Base-by-base conservation (phyloP, 2,797 vertebrate species). In the Molossus alvarezi region DNA sequence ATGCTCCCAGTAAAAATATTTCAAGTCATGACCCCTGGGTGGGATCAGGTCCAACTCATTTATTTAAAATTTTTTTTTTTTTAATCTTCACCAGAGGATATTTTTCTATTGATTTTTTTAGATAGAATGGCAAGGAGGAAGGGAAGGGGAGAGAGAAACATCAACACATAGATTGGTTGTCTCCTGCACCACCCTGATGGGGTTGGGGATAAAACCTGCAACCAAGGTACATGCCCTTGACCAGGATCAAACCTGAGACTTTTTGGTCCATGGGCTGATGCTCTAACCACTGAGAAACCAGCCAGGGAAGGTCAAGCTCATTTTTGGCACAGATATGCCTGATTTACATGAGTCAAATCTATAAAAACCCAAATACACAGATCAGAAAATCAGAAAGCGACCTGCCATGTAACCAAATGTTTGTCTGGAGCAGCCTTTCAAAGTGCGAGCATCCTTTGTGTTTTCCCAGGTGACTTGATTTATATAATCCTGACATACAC, bases 41-140 rank as follows among this genome's bases (percentile, higher is more conserved):
- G n/a, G 57, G 27, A 71, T 23, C 1, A 23, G 13, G 29, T 18
- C 0, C 0, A 11, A 4, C 0, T 0, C 8, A 0, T 48, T 83
- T 89, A 45, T 45, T 45, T 45, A 45, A 45, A 45, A 45, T 3
- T 5, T 45, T 45, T 5, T 45, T 45, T 45, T 45, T 45, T 45
- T 45, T 45, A 45, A 45, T 45, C 3, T 45, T 45, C 41, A 45
- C 41, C 41, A 45, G 41, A 45, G 41, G 6, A 45, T 45, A 45
- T 45, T 45, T 45, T 45, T 45, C 41, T 6, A 45, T 45, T 45
- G 41, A 45, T 45, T 45, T 45, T 45, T 45, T 45, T 45, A 45
- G 41, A 45, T 45, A 45, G 41, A 45, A 45, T 45, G 41, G 41
- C 5, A 45, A 45, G 41, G 41, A 45, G 41, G 41, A 45, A 45